These are phyloP conservation scores for Meiosimyza decipiens DNA, from an alignment of 2,888 invertebrate species.

Conservation along the genomic window DNA sequence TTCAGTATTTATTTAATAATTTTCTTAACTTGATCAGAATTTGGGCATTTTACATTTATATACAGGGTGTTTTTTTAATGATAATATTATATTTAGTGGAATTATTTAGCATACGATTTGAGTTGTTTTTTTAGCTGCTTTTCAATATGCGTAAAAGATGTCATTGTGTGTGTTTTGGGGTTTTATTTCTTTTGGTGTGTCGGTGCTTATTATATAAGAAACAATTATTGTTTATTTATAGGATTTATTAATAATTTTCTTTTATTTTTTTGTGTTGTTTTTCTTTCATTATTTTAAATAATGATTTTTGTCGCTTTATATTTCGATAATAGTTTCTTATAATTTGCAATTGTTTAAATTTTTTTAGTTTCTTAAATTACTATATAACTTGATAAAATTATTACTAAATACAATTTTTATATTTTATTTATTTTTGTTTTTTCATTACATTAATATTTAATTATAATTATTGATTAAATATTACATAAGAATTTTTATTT, in stretches of 20 bases:
- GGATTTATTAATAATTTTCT: not conserved
- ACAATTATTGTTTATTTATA: no score
- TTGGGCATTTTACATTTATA: conserved; percentile 30
- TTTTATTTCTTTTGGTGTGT: no score
- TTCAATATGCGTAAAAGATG: no score
- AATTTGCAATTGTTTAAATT: conserved; percentile 41
- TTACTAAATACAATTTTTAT: conserved; percentile 30
- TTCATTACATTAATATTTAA: not conserved
- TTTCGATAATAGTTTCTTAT: conserved; percentile 42
- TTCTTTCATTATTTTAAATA: conserved; percentile 16
- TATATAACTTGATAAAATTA: conserved; percentile 15
- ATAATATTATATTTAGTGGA: no score
- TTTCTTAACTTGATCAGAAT: not conserved
- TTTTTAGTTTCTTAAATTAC: not conserved
- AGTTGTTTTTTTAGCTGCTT: no score
- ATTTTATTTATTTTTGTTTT: conserved; percentile 21
- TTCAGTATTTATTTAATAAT: not conserved
- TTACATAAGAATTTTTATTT: conserved; percentile 37
- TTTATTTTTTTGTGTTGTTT: no score
- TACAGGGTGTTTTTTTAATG: no score
- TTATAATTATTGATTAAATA: conserved; percentile 44
- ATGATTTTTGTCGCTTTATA: conserved; percentile 31
- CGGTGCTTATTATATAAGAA: no score
- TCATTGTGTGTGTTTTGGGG: no score
- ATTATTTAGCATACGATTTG: no score